Evolutionary conservation across 2,888 invertebrate genomes (phyloP).

Genomic region (Meghimatium bilineatum): DNA sequence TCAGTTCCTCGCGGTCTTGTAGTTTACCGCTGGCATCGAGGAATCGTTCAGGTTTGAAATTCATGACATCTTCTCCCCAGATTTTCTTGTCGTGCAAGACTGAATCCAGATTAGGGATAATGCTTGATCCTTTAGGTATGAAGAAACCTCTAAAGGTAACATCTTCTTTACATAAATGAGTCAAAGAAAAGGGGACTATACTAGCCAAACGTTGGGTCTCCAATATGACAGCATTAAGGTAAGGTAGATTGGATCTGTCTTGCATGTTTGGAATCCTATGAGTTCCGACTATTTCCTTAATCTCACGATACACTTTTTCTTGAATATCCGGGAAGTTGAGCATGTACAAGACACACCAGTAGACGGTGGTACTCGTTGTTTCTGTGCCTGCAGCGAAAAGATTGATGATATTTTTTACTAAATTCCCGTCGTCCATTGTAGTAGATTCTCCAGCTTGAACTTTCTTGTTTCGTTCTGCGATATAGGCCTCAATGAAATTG

Average conservation of each 20-base stretch:
- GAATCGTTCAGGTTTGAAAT: not conserved
- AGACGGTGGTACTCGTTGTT: not conserved
- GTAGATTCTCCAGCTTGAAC: not conserved
- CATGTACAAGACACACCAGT: not conserved
- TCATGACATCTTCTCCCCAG: slow-evolving; percentile 23
- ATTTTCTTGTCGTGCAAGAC: slow-evolving; percentile 10
- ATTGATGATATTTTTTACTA: not conserved
- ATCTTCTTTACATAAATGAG: slow-evolving; percentile 12
- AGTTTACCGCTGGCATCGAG: not conserved
- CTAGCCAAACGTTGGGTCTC: slow-evolving; percentile 5
- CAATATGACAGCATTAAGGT: slow-evolving; percentile 23
- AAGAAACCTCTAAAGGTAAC: not conserved
- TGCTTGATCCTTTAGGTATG: slow-evolving; percentile 6
- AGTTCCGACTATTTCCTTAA: not conserved
- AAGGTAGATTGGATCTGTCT: not conserved
- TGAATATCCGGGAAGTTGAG: not conserved
- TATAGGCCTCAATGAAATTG: slow-evolving; percentile 10
- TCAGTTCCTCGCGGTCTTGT: slow-evolving; percentile 6
- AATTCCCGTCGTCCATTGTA: not conserved
- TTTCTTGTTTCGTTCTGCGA: not conserved
- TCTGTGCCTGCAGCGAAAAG: not conserved
- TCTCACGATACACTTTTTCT: slow-evolving; percentile 4
- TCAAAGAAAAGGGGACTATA: slow-evolving; percentile 3
- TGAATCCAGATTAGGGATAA: slow-evolving; percentile 16
- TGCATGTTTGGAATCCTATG: not conserved